Evolutionary conservation across 2,797 vertebrate genomes (phyloP), one percentile per base, ranked within the genome.

Genomic region (Poliocrania exsul): DNA sequence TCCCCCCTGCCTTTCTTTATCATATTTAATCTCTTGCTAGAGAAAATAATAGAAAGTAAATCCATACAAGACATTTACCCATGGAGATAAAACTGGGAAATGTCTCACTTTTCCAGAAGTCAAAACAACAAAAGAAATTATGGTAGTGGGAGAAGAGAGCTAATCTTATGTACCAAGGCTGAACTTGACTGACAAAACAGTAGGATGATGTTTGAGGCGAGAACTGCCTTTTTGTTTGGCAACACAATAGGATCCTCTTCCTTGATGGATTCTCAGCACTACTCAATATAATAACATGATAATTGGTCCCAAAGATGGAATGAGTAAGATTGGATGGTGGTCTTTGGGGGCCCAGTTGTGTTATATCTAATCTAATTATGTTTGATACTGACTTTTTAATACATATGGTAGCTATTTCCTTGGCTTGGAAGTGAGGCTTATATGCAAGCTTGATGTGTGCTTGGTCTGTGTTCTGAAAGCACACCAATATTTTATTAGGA

Each of bases 391-490:
- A 82, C 57, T 92, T 96, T 94, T 92, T 93, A 81, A 95, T 95
- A 88, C 83, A 95, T 93, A 86, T 95, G 95, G 90, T 93, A 91
- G 77, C 92, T 92, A 90, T 96, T 95, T 95, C 67, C 73, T 75
- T 95, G 77, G 67, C 67, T 90, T 90, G 65, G 42, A 88, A 92
- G 58, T 80, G 66, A 84, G 86, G 81, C 42, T 1, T 66, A 69
- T 81, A 77, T 46, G 40, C 60, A 88, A 60, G 66, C 70, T 95
- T 73, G 74, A 79, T 80, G 62, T 80, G 92, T 95, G 51, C 95
- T 94, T 80, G 77, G 62, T 93, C 60, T 93, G 78, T 56, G 16
- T 64, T 97, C 77, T 95, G 66, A 95, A 94, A 90, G 60, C 71
- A 70, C 49, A 90, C 51, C 19, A n/a, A 57, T 88, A 79, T 88